Evolutionary conservation across 2,797 vertebrate species (phyloP), one percentile per base, ranked within the genome.

Genomic region (Champsocephalus gunnari): DNA sequence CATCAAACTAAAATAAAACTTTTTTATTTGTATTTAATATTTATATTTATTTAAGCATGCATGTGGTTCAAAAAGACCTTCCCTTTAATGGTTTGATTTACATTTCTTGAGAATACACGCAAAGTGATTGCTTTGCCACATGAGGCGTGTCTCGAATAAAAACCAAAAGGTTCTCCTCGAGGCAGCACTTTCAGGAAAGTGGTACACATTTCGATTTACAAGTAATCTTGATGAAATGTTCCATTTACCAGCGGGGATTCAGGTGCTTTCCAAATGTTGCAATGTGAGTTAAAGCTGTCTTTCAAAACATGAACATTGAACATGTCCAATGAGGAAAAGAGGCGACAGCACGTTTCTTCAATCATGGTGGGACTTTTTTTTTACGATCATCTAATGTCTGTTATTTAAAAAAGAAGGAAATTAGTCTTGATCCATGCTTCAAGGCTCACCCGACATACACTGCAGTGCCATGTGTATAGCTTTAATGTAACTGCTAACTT

Each of bases 211-310:
- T 48, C 62, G 49, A 60, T 68, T 50, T 77, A 51, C 28, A 73
- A 53, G 24, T 63, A 38, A 78, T 53, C 45, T 72, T 51, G 11
- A 62, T 43, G 7, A 76, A 77, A 63, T 59, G 12, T 66, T 69
- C 10, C 61, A 32, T 51, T 70, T 49, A 44, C 24, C 55, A 21
- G 9, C 65, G 53, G 44, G 54, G 41, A 75, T 17, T 38, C 13
- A 54, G 53, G 24, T 62, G 53, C 43, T 69, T 78, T 45, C 13
- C 47, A 50, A 66, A 60, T 58, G 41, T 50, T 60, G 10, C 61
- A 50, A 12, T 59, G 7, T 49, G 12, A 75, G 7, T 51, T 44
- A 38, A 67, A 48, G 3, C 41, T 51, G 14, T 56, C 34, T 8
- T 66, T 63, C 7, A 32, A 62, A 67, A 58, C 13, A 47, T 13